Base-by-base conservation (phyloP, 2,888 invertebrate genomes). In the Tolmerus cingulatus region DNA sequence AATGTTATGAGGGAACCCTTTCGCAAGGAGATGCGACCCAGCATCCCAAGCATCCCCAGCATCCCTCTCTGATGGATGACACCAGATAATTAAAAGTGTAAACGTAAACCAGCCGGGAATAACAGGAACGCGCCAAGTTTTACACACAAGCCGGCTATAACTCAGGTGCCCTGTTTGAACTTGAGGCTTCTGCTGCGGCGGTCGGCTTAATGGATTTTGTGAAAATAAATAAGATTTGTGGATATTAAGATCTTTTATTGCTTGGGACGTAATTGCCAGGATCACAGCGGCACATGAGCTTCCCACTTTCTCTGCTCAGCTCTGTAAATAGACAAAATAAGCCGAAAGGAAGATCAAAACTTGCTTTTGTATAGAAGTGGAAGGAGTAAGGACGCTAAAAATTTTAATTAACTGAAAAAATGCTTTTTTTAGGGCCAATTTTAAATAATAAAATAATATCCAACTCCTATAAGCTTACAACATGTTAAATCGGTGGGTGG, bases 31-130 rank as follows among this genome's bases (percentile, higher is more conserved):
- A 46, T 34, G 40, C 14, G 37, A 30, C 30, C 55, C 40, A 46
- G 40, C 81, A 46, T 46, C 43, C 43, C 43, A 16, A 16, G 40
- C 51, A 46, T 46, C 43, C 43, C 43, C 0, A 16, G 4, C 81
- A 16, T 46, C 27, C 30, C 55, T 40, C 81, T 16, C 51, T 81
- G 57, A 81, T 81, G 55, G 81, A 84, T 66, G 66, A 55, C 16
- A 37, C 66, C 66, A 37, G 57, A 40, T 84, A 84, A 84, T 84
- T 84, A 84, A 84, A 84, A 84, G 57, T 84, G 82, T 84, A 84
- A 84, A 66, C 66, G 82, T 84, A 84, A 84, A 66, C 82, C 82
- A 23, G 43, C 23, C 66, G 12, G 23, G 23, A 66, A 66, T 66
- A 12, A 23, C 66, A 23, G 8, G 66, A 79, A 14, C 51, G 30